Evolutionary conservation across 2,888 invertebrate genomes (phyloP), one percentile per base, ranked within the genome.

Genomic region (Deilephila porcellus): DNA sequence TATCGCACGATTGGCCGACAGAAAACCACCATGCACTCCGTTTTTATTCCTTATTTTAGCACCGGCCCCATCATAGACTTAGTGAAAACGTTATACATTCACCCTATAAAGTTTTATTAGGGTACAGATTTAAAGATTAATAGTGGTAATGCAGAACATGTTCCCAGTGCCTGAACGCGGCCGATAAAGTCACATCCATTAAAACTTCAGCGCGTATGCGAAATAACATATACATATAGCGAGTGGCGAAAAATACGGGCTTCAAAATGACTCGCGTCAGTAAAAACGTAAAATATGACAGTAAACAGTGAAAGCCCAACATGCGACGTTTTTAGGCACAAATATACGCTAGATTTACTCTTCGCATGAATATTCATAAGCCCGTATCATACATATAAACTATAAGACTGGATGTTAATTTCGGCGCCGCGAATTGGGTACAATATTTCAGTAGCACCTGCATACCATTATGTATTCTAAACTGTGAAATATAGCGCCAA

Each of bases 251-350:
- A 82, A 81, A 84, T 81, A 79, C 76, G 77, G 75, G 74, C 80
- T 81, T 83, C 83, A 80, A 81, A 86, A 88, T 83, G 79, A 77
- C 77, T 75, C 73, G 59, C 78, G 76, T 73, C 64, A 77, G 74
- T 77, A 78, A 83, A 84, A 85, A 84, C 76, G 73, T 84, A 79
- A 85, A 84, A 83, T 81, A 82, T 82, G 79, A 81, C 81, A 75
- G 82, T 79, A 82, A 85, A 84, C 85, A 85, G 74, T 80, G 80
- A 83, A 85, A 81, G 83, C 82, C 82, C 78, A 77, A 76, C 71
- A 71, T 74, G 73, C 64, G 73, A 77, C 77, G 72, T 78, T 81
- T 83, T 83, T 79, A 77, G 79, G 76, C 72, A 56, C 70, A 78
- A 74, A 81, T 79, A 76, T 76, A 76, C 75, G 74, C 78, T 80